Conservation (phyloP, 2,797 vertebrate genomes). For the Hydrocynus forskahlii region DNA sequence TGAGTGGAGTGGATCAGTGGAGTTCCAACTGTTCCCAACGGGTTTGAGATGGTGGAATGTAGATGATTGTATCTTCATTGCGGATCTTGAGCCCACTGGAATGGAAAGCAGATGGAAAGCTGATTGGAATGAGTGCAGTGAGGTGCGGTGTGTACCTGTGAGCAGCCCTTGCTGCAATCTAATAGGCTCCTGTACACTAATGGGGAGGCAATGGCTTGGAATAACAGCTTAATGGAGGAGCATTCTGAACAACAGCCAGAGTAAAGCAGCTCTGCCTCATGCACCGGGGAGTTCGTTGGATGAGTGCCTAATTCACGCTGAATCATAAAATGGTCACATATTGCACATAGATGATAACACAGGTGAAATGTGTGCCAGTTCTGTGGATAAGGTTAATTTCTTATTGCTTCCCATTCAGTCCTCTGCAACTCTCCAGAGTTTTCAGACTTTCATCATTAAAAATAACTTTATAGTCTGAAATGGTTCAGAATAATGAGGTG, state of each 20-base stretch:
- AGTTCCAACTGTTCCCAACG: background rate
- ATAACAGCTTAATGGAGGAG: constrained; percentile 61
- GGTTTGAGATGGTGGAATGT: background rate
- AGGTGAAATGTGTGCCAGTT: constrained; percentile 16
- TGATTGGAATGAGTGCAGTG: constrained; percentile 68
- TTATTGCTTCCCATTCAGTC: constrained; percentile 14
- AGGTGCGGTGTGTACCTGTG: constrained; percentile 62
- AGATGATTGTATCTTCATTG: constrained; percentile 30
- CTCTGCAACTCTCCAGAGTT: constrained; percentile 11
- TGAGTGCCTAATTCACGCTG: constrained; percentile 40
- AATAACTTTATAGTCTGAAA: constrained; percentile 24
- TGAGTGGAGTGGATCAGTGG: background rate
- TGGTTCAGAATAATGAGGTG: constrained; percentile 26
- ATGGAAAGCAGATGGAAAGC: constrained; percentile 72
- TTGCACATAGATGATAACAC: constrained; percentile 37
- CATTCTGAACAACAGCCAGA: constrained; percentile 48
- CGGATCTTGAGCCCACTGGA: constrained; percentile 37
- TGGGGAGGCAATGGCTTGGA: constrained; percentile 58
- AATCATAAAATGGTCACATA: constrained; percentile 35
- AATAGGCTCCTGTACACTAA: constrained; percentile 71
- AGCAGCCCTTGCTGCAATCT: constrained; percentile 61
- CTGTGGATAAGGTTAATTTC: constrained; percentile 20
- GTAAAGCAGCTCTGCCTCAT: constrained; percentile 23
- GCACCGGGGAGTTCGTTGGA: constrained; percentile 25
- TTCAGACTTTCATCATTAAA: constrained; percentile 37